Evolutionary conservation across 2,113 vertebrate genomes (phyloP), one percentile per base, ranked within the genome.

Genomic region (Callocephalon fimbriatum): DNA sequence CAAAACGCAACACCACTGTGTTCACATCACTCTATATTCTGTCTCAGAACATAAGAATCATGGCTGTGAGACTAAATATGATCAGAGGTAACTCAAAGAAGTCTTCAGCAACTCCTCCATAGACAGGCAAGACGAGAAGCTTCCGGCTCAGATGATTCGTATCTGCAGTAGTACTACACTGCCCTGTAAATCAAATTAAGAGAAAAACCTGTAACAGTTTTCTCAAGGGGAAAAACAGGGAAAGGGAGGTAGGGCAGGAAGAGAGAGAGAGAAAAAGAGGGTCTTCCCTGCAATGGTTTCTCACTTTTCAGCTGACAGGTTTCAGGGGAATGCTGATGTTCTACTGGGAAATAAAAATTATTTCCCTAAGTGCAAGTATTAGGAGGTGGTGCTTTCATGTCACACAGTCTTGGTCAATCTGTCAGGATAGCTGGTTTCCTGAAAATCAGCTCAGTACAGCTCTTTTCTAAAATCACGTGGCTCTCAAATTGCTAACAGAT

Each of bases 11-110:
- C 4, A 54, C 5, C 26, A 17, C 13, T 51, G 14, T 42, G 38
- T 26, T 78, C 47, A 82, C 42, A 62, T 66, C 56, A 27, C 50
- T 67, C 48, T 51, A 1, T 16, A 67, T 82, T 78, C 59, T 76
- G 40, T 75, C 71, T 76, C 67, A 83, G 45, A 83, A 48, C 20
- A 26, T 15, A 5, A 81, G 18, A 50, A 37, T 58, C 14, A 15
- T 35, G 42, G 32, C 45, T 72, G 23, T 86, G 89, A 96, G 87
- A 93, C 68, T 89, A 97, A 97, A 98, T 72, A 95, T 22, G 5
- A 26, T 61, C n/a, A 91, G 25, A 91, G 76, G 72, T 86, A 98
- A 97, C 82, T 74, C 86, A 96, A 86, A 98, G 97, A 50, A 38
- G 72, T 68, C 81, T 94, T 85, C 76, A 83, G 25, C 32, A 89